Conservation (phyloP, 2,888 invertebrate genomes). For the Erebia epiphron region DNA sequence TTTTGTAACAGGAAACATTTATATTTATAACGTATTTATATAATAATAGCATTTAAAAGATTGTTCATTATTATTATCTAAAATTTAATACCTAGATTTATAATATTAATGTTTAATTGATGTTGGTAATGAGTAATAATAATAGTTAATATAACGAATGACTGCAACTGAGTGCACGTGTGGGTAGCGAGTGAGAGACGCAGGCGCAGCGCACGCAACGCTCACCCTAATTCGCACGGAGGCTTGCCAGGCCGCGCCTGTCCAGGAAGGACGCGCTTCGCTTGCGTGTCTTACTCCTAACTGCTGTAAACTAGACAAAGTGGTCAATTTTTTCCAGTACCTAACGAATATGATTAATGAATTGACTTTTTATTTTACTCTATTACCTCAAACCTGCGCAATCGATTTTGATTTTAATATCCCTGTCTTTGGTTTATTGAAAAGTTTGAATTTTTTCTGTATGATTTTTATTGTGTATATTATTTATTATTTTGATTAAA, state of each 20-base stretch:
- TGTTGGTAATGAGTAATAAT: slow-evolving; percentile 80
- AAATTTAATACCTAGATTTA: slow-evolving; percentile 82
- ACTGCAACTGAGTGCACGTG: slow-evolving; percentile 75
- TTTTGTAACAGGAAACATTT: slow-evolving; percentile 84
- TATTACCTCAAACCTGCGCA: slow-evolving; percentile 81
- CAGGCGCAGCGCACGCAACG: slow-evolving; percentile 34
- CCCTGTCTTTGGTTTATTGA: slow-evolving; percentile 80
- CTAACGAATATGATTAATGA: slow-evolving; percentile 81
- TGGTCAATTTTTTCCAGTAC: slow-evolving; percentile 73
- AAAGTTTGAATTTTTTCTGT: slow-evolving; percentile 72
- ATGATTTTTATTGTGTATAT: slow-evolving; percentile 61
- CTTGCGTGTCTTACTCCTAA: slow-evolving; percentile 50
- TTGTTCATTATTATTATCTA: slow-evolving; percentile 84
- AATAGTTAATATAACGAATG: slow-evolving; percentile 79
- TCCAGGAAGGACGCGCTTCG: slow-evolving; percentile 42
- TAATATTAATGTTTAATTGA: slow-evolving; percentile 83
- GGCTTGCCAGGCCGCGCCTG: background rate
- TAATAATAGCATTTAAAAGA: slow-evolving; percentile 84
- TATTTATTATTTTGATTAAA: slow-evolving; percentile 72
- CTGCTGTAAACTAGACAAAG: slow-evolving; percentile 67
- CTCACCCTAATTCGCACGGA: slow-evolving; percentile 15
- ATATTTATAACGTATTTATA: slow-evolving; percentile 84
- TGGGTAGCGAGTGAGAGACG: slow-evolving; percentile 57
- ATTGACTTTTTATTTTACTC: slow-evolving; percentile 81
- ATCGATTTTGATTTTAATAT: slow-evolving; percentile 76